Percentiles rank a stretch among this genome's conserved stretches.
phyloP scores from a whole-genome alignment of 2,797 vertebrate species.

The Phrynocephalus vlangalii region DNA sequence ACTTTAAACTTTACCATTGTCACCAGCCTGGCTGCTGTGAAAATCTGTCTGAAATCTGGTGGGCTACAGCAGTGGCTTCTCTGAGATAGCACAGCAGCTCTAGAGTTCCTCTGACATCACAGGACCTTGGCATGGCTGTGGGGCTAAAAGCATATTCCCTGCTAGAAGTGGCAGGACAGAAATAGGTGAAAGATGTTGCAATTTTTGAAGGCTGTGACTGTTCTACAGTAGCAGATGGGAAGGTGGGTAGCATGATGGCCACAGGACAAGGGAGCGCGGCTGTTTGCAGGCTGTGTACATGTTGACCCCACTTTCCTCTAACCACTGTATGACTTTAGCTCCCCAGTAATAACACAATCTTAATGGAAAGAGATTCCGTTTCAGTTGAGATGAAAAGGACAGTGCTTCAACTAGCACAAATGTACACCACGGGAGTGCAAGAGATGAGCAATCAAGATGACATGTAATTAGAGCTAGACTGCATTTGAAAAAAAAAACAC shows the following conservation, averaged over 20 bases:
- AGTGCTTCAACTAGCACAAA: neutral
- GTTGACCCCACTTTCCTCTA: no score
- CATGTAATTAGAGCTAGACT: neutral
- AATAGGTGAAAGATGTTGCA: neutral
- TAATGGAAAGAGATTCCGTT: neutral
- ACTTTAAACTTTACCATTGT: no score
- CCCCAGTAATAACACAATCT: neutral
- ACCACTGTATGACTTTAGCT: neutral
- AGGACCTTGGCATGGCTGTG: neutral
- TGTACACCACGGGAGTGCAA: neutral
- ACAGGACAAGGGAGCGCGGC: no score
- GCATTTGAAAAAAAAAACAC: neutral
- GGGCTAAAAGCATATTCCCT: neutral
- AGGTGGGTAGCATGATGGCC: neutral
- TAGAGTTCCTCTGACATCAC: neutral
- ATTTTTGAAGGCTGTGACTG: neutral
- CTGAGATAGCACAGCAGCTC: neutral
- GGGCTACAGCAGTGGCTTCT: neutral
- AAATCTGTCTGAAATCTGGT: no score
- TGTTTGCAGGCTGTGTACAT: no score
- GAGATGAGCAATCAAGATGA: neutral
- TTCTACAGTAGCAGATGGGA: neutral
- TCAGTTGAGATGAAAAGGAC: neutral
- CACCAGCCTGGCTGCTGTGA: no score
- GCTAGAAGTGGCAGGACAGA: neutral